Conservation (phyloP, 2,888 invertebrate genomes). For the Ferrisia virgata region DNA sequence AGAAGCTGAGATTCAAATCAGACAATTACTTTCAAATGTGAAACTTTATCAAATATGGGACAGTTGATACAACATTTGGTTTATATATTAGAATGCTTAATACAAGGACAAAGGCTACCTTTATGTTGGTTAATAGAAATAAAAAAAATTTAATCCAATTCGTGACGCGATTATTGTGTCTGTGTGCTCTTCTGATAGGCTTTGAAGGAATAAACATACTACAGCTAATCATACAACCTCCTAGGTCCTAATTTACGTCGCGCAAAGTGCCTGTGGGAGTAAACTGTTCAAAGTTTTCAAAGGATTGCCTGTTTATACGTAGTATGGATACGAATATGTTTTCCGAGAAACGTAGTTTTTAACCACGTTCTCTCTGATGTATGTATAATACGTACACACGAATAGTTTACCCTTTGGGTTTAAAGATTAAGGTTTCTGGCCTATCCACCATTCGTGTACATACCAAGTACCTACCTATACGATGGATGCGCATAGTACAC, state of each 20-base stretch:
- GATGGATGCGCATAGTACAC: background rate
- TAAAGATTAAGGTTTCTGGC: conserved; percentile 10
- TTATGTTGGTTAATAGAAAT: no score
- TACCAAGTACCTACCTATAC: background rate
- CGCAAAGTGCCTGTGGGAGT: conserved; percentile 15
- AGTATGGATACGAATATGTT: no score
- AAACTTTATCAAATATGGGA: no score
- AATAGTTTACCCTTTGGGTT: conserved; percentile 31
- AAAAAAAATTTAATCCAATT: background rate
- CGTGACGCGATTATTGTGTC: background rate
- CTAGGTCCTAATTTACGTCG: conserved; percentile 16
- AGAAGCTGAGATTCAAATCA: no score
- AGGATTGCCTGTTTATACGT: background rate
- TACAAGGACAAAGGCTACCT: no score
- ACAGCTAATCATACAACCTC: background rate
- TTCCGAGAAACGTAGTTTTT: conserved; percentile 20
- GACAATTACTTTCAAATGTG: no score
- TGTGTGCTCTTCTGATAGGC: background rate
- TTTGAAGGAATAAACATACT: background rate
- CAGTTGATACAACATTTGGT: no score
- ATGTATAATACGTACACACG: background rate
- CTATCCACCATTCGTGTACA: background rate
- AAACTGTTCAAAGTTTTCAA: conserved; percentile 21
- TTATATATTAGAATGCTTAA: no score
- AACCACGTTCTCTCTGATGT: background rate